Conservation (phyloP, 2,113 vertebrate species). For the Tiliqua scincoides region DNA sequence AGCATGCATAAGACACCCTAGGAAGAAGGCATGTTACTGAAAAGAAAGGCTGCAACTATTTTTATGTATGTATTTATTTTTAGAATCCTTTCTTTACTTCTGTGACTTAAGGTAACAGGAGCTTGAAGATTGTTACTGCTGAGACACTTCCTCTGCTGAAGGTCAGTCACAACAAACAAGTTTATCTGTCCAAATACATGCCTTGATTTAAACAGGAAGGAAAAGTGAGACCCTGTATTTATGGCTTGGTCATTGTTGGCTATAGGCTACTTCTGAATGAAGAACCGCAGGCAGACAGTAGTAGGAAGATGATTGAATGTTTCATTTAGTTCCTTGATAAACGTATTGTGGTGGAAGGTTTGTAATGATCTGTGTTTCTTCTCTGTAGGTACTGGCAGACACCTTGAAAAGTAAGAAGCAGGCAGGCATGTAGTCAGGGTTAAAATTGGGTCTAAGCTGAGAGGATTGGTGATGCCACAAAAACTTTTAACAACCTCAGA, state of each 20-base stretch:
- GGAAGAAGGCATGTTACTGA: background rate
- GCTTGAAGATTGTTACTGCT: slow-evolving; percentile 37
- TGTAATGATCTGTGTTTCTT: background rate
- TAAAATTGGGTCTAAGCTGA: background rate
- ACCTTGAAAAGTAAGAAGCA: background rate
- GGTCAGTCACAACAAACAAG: slow-evolving; percentile 32
- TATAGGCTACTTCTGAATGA: slow-evolving; percentile 8
- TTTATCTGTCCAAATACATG: slow-evolving; percentile 39
- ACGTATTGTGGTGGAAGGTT: background rate
- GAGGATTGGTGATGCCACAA: background rate
- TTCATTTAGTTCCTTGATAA: background rate
- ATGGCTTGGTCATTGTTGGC: slow-evolving; percentile 17
- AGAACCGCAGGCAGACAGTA: background rate
- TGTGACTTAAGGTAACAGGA: background rate
- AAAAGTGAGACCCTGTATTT: slow-evolving; percentile 36
- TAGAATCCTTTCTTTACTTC: background rate
- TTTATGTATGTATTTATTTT: background rate
- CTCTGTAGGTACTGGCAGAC: background rate
- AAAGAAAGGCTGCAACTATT: background rate
- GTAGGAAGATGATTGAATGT: background rate
- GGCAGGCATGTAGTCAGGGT: background rate
- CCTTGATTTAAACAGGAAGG: slow-evolving; percentile 48
- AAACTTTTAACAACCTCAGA: background rate
- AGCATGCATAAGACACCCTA: background rate
- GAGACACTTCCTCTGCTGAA: slow-evolving; percentile 29